phyloP scores from a whole-genome alignment of 2,113 vertebrate species.

The Phalacrocorax aristotelis region DNA sequence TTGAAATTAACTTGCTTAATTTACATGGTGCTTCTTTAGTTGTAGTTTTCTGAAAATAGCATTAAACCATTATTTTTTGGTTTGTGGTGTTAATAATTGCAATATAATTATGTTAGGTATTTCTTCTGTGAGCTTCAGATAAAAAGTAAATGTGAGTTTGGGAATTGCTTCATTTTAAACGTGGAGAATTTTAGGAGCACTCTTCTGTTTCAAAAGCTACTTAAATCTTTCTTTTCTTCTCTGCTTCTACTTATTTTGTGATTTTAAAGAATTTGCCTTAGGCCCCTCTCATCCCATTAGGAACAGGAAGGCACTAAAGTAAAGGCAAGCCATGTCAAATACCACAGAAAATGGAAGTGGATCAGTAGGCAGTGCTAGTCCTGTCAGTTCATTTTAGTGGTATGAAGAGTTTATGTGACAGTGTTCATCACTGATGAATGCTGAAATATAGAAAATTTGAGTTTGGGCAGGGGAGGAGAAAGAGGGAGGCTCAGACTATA shows the following conservation, averaged over 20 bases:
- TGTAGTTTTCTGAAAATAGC: not conserved
- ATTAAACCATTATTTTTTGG: not conserved
- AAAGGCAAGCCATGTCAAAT: constrained; percentile 7
- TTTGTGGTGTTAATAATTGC: not conserved
- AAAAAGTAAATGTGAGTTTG: not conserved
- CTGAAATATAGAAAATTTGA: constrained; percentile 13
- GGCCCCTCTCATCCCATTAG: not conserved
- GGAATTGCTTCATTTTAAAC: not conserved
- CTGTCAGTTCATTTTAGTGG: constrained; percentile 25
- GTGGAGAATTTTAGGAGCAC: not conserved
- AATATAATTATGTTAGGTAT: not conserved
- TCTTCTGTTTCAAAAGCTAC: not conserved
- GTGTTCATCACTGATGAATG: not conserved
- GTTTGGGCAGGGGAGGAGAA: not conserved
- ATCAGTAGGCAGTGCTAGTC: constrained; percentile 12
- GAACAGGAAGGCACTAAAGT: not conserved
- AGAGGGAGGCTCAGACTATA: not conserved
- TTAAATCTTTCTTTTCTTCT: not conserved
- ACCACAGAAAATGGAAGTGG: not conserved
- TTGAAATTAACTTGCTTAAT: not conserved
- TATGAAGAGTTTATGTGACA: not conserved
- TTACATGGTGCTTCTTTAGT: not conserved
- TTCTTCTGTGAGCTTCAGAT: not conserved
- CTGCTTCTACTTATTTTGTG: not conserved
- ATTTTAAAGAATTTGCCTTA: not conserved